Evolutionary conservation across 2,888 invertebrate species (phyloP).

Genomic region (Lacanobia wlatinum): DNA sequence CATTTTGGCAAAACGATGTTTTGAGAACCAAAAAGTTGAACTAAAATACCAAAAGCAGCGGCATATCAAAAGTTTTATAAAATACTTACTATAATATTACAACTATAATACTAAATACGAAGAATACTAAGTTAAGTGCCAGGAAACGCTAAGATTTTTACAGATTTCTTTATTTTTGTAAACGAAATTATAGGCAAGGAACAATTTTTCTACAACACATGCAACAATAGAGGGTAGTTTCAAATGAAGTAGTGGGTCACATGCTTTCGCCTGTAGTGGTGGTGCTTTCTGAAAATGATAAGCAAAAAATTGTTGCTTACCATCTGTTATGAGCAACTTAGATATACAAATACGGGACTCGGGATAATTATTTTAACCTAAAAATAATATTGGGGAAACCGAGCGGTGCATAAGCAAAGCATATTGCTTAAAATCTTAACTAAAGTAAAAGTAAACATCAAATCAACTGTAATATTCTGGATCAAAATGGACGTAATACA

Average conservation of each 20-base stretch:
- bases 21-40: neutral
- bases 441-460: neutral
- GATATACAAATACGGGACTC: neutral
- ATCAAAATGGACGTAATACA: neutral
- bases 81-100: constrained; percentile 44
- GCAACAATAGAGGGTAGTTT: constrained; percentile 58
- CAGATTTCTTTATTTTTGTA: constrained; percentile 40
- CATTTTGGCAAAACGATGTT: neutral
- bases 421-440: neutral
- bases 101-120: constrained; percentile 13
- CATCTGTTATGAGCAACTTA: constrained; percentile 50
- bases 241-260: constrained; percentile 83
- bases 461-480: neutral
- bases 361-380: neutral
- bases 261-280: constrained; percentile 85
- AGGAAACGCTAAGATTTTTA: constrained; percentile 56
- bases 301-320: constrained; percentile 75
- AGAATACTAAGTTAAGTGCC: constrained; percentile 55
- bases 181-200: constrained; percentile 43
- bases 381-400: neutral
- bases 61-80: constrained; percentile 18
- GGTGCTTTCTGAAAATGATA: constrained; percentile 86
- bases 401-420: neutral
- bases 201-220: constrained; percentile 56
- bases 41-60: constrained; percentile 55